Evolutionary conservation across 2,797 vertebrate genomes (phyloP).

Genomic region (Dendrocincla tyrannina): DNA sequence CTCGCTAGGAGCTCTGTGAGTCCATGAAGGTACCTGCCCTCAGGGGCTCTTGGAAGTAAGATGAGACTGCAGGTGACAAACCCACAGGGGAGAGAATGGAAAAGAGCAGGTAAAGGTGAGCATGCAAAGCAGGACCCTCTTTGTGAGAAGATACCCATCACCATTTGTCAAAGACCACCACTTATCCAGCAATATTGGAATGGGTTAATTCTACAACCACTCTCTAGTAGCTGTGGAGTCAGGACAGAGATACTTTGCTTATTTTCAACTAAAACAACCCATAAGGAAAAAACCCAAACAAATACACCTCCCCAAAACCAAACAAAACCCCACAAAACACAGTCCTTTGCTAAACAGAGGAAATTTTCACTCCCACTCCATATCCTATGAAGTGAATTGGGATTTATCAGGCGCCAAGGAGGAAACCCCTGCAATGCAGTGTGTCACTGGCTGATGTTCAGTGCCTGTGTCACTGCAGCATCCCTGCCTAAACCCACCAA

Average conservation of each 20-base stretch:
- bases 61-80: not conserved
- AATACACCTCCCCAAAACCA: not conserved
- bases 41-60: not conserved
- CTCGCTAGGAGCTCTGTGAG: rapidly evolving
- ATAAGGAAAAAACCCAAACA: not conserved
- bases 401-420: not conserved
- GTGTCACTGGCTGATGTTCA: too few relatives aligned
- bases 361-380: not conserved
- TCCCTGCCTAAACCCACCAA: not conserved
- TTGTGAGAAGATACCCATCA: not conserved
- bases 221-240: not conserved
- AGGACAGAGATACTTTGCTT: not conserved
- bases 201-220: not conserved
- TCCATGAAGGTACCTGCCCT: not conserved
- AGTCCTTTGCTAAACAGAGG: not conserved
- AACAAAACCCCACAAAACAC: rapidly evolving
- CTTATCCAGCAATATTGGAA: not conserved
- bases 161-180: not conserved
- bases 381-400: not conserved
- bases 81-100: rapidly evolving
- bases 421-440: not conserved
- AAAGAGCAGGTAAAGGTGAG: not conserved
- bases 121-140: rapidly evolving
- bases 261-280: not conserved
- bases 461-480: not conserved